Conservation (phyloP, 2,888 invertebrate species). For the Acanthococcus lagerstroemiae region DNA sequence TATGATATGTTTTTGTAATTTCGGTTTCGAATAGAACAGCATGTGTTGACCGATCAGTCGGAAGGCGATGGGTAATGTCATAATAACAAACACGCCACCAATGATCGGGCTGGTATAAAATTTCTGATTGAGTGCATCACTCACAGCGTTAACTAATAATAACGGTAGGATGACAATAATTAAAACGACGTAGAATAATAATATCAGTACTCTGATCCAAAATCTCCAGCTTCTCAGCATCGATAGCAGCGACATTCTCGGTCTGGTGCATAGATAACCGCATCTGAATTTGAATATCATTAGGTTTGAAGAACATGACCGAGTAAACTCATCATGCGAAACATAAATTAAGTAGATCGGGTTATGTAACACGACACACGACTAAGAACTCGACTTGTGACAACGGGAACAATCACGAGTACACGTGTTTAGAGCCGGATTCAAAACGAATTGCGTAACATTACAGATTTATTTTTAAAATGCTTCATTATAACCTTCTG, state of each 20-base stretch:
- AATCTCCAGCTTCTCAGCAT: conserved; percentile 43
- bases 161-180: conserved; percentile 76
- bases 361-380: too few relatives aligned
- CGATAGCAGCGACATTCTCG: conserved; percentile 38
- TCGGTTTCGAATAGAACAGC: conserved; percentile 84
- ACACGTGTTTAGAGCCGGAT: too few relatives aligned
- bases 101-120: conserved; percentile 68
- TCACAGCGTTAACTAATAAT: conserved; percentile 66
- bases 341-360: too few relatives aligned
- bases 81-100: conserved; percentile 81
- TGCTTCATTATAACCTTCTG: too few relatives aligned
- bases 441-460: too few relatives aligned
- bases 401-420: too few relatives aligned
- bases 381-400: too few relatives aligned
- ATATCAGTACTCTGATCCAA: conserved; percentile 80
- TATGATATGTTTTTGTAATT: conserved; percentile 85
- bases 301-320: too few relatives aligned
- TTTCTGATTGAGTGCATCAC: conserved; percentile 64
- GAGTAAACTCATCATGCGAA: too few relatives aligned
- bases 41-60: conserved; percentile 94
- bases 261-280: not conserved
- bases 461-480: too few relatives aligned
- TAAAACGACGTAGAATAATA: conserved; percentile 66
- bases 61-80: conserved; percentile 82
- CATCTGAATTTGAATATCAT: not conserved